Evolutionary conservation across 23 tunicate genomes (phyloP).

Genomic region (Trididemnum clinides): DNA sequence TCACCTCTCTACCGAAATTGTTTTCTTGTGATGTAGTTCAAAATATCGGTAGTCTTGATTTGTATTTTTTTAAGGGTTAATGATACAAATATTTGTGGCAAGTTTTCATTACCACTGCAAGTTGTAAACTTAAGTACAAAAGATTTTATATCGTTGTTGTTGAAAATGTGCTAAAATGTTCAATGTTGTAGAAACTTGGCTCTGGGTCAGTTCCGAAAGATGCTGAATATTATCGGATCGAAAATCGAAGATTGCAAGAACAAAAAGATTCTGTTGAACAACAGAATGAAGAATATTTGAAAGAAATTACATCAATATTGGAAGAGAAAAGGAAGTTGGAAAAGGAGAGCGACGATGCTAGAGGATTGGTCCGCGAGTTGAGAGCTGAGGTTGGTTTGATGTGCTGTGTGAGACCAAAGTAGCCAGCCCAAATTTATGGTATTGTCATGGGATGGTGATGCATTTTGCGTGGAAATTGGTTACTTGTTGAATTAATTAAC

Average conservation of each 20-base stretch:
- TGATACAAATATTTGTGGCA: no score
- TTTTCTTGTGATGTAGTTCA: neutral
- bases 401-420: neutral
- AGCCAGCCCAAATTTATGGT: no score
- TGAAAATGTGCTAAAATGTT: conserved; percentile 18
- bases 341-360: conserved; percentile 40
- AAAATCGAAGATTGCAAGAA: conserved; percentile 64
- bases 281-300: conserved; percentile 39
- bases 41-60: neutral
- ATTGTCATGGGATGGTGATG: no score
- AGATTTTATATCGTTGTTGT: neutral
- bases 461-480: no score
- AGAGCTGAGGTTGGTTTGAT: conserved; percentile 50
- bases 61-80: no score
- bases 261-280: conserved; percentile 31
- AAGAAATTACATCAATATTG: conserved; percentile 11
- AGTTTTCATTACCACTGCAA: no score
- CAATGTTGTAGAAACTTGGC: neutral
- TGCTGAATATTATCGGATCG: conserved; percentile 57
- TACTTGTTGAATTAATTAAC: no score
- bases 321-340: conserved; percentile 56
- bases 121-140: neutral
- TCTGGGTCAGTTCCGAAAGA: conserved; percentile 46
- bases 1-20: no score
- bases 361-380: conserved; percentile 22